phyloP scores from a whole-genome alignment of 2,797 vertebrate genomes.

The Enteromius trimaculatus region DNA sequence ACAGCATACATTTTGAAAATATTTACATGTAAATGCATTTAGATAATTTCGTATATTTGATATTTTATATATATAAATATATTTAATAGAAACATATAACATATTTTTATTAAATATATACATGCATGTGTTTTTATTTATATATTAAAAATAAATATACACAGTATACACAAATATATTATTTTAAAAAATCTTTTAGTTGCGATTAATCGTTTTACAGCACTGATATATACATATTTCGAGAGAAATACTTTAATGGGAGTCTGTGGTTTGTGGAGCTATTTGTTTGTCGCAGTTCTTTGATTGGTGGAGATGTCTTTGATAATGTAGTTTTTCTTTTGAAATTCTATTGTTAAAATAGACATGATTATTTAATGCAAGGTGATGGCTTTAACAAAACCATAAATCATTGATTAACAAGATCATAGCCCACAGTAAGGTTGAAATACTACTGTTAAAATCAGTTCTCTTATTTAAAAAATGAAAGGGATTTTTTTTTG shows the following conservation, averaged over 20 bases:
- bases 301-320: not conserved
- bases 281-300: not conserved
- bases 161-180: too few species aligned
- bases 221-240: not conserved
- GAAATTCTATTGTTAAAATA: not conserved
- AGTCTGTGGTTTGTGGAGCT: too few species aligned
- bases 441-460: not conserved
- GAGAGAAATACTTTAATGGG: not conserved
- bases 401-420: not conserved
- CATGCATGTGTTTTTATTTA: too few species aligned
- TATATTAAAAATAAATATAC: too few species aligned
- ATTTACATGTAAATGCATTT: too few species aligned
- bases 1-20: too few species aligned
- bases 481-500: not conserved
- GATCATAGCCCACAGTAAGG: not conserved
- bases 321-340: not conserved
- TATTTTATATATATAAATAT: too few species aligned
- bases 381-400: not conserved
- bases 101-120: too few species aligned
- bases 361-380: not conserved
- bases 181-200: too few species aligned
- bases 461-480: not conserved
- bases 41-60: too few species aligned
- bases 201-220: too few species aligned
- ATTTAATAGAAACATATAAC: too few species aligned